These are phyloP conservation scores for Micromussa lordhowensis DNA, from an alignment of 92 coral and sea anemone genomes.

Conservation along the genomic window DNA sequence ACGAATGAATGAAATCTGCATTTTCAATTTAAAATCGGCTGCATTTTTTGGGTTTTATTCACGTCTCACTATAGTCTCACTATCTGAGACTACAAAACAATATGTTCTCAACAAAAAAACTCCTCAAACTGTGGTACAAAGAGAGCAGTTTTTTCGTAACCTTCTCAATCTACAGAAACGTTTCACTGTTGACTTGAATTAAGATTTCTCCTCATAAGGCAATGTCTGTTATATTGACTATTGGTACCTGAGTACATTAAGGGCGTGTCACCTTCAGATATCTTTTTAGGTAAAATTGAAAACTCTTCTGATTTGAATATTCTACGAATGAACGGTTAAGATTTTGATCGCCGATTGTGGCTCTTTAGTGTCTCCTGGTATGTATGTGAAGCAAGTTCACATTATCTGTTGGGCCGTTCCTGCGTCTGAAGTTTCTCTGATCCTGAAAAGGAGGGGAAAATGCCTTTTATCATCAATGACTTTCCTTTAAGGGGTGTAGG, in stretches of 20 bases:
- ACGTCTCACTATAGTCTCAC: too few relatives aligned
- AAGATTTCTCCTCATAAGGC: background rate
- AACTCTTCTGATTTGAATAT: background rate
- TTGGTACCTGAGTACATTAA: background rate
- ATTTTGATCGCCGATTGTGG: background rate
- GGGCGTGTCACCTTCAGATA: background rate
- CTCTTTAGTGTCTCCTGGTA: background rate
- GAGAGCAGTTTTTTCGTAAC: too few relatives aligned
- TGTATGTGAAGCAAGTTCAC: background rate
- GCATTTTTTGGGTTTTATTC: too few relatives aligned
- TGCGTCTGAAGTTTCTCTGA: background rate
- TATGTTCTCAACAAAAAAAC: too few relatives aligned
- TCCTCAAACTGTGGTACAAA: too few relatives aligned
- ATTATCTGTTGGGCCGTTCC: background rate
- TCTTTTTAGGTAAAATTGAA: background rate
- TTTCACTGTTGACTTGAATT: background rate
- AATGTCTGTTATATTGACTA: background rate
- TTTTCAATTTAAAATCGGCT: too few relatives aligned
- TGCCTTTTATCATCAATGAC: background rate
- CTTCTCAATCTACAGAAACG: too few relatives aligned
- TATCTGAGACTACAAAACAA: too few relatives aligned
- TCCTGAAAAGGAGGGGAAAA: background rate
- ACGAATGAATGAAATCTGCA: too few relatives aligned
- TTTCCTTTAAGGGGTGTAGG: too few relatives aligned
- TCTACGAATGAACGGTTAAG: too few relatives aligned